Evolutionary conservation across 1,140 invertebrate genomes (phyloP).

Genomic region (Popillia japonica): DNA sequence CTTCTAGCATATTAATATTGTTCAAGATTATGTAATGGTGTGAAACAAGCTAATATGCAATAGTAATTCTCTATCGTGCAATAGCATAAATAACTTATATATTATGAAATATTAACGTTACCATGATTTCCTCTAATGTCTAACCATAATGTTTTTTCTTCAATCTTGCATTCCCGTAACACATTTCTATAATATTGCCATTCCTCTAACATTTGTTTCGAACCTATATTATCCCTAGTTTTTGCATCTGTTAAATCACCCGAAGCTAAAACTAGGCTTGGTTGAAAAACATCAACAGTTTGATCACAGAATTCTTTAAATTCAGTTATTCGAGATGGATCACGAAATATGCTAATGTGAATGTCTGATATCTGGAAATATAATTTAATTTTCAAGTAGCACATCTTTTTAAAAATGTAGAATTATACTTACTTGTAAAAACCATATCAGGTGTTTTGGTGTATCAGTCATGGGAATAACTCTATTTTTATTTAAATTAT

Average conservation of each 20-base stretch:
- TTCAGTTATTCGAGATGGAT: constrained; percentile 76
- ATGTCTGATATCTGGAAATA: constrained; percentile 81
- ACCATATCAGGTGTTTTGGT: constrained; percentile 73
- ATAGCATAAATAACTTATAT: background rate
- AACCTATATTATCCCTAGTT: constrained; percentile 78
- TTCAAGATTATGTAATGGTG: too few species aligned
- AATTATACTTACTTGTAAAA: constrained; percentile 71
- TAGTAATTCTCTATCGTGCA: too few species aligned
- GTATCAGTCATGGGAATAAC: constrained; percentile 64
- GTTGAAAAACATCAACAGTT: constrained; percentile 79
- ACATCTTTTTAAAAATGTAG: constrained; percentile 9
- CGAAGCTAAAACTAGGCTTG: constrained; percentile 82
- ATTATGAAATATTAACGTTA: constrained; percentile 55
- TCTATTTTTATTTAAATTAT: constrained; percentile 54
- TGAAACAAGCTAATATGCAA: too few species aligned
- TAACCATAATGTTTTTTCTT: constrained; percentile 80
- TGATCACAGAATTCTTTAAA: constrained; percentile 82
- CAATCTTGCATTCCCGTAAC: constrained; percentile 73
- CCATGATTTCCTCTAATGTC: constrained; percentile 96
- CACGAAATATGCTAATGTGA: constrained; percentile 87
- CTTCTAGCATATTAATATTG: too few species aligned
- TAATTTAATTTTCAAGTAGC: constrained; percentile 39
- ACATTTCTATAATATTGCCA: constrained; percentile 84
- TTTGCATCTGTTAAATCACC: constrained; percentile 94
- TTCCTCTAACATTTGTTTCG: constrained; percentile 82